A percentile compares a stretch with the other conserved stretches of the same genome.
Conservation (phyloP, 2,113 vertebrate species). For the Percina caprodes region DNA sequence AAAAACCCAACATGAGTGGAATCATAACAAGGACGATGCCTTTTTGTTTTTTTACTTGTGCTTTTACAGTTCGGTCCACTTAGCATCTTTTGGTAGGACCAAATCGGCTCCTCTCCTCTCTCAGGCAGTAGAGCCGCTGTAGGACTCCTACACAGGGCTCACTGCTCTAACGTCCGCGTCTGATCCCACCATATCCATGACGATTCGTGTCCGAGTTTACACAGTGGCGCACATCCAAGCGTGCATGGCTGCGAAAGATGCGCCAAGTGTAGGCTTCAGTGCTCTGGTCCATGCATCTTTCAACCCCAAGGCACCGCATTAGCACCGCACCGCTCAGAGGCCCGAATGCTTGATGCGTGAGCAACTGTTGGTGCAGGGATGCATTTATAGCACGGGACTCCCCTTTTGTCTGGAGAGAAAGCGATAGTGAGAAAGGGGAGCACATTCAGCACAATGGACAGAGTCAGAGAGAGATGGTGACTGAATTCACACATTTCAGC, state of each 20-base stretch:
- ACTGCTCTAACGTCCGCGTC: constrained; percentile 45
- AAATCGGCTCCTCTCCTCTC: neutral
- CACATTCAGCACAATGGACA: constrained; percentile 17
- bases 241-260: constrained; percentile 39
- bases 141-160: constrained; percentile 32
- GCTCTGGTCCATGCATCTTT: constrained; percentile 45
- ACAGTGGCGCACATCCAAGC: constrained; percentile 54
- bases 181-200: constrained; percentile 60
- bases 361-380: constrained; percentile 46
- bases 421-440: neutral
- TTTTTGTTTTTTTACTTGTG: neutral
- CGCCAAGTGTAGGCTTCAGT: constrained; percentile 40
- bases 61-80: constrained; percentile 6
- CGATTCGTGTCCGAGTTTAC: constrained; percentile 51
- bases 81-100: neutral
- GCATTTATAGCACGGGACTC: constrained; percentile 24
- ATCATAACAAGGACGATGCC: neutral
- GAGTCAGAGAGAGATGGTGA: neutral
- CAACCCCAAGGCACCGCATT: constrained; percentile 53
- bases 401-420: neutral
- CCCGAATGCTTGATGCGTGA: constrained; percentile 54
- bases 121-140: constrained; percentile 14
- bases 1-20: neutral
- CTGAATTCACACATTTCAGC: constrained; percentile 31
- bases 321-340: constrained; percentile 48